These are phyloP conservation scores for Octomys mimax DNA, from an alignment of 2,797 vertebrate species.

Conservation along the genomic window DNA sequence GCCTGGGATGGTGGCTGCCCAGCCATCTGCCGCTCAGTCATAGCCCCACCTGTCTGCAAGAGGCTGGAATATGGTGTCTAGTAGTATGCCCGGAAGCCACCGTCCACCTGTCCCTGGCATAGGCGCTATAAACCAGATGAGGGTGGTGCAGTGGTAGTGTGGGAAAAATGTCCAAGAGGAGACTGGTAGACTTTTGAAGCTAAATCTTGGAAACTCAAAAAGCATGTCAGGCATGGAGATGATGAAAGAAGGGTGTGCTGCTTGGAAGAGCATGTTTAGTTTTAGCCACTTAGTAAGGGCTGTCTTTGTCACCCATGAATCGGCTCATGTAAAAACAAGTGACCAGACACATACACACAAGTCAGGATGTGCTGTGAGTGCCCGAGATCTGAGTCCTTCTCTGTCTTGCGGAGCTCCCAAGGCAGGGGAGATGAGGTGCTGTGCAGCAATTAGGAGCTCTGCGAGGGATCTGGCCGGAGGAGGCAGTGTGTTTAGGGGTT, in stretches of 20 bases:
- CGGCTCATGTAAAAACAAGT: conserved; percentile 27
- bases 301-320: conserved; percentile 4
- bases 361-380: background rate
- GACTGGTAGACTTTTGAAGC: background rate
- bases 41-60: background rate
- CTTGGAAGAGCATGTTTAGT: background rate
- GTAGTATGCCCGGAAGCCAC: background rate
- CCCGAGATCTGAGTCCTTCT: background rate
- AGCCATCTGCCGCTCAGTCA: background rate
- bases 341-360: background rate
- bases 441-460: background rate
- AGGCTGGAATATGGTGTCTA: no score
- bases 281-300: background rate
- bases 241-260: background rate
- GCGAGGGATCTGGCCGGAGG: background rate
- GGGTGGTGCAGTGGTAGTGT: background rate
- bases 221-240: background rate
- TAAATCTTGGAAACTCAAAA: background rate
- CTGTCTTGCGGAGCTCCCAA: background rate
- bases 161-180: background rate
- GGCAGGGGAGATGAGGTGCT: background rate
- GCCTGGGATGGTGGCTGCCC: background rate
- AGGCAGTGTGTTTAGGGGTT: background rate
- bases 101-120: background rate
- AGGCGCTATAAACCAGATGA: background rate